Evolutionary conservation across 2,888 invertebrate species (phyloP), one percentile per base, ranked within the genome.

Genomic region (Erebia palarica): DNA sequence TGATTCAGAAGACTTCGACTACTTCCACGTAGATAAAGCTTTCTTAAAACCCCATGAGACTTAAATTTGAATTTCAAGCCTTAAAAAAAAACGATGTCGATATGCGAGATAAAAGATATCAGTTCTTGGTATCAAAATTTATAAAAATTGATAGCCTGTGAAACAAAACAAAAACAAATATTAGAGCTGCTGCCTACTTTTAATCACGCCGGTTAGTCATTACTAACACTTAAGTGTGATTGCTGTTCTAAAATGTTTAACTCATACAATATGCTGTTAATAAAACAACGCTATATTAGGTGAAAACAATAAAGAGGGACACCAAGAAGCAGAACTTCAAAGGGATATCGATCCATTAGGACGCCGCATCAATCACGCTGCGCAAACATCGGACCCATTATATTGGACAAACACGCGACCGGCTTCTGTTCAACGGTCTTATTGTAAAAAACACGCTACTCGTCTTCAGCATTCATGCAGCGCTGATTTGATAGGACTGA

Each of bases 331-430:
- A 69, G 63, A 73, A 73, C 73, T 72, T 75, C 61, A 70, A 74
- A 76, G 83, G 63, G 81, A 82, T 86, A 90, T 88, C 86, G 90
- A 90, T 88, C 88, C 85, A 84, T 87, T 88, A 85, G 79, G 79
- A 77, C 82, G 79, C 81, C 80, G 82, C 88, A 90, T 89, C 90
- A 89, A 90, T 90, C 90, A 90, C 86, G 77, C 72, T 77, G 76
- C 53, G 83, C 90, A 90, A 90, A 90, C 89, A 89, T 84, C 81
- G 81, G 81, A 77, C 80, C 89, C 84, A 88, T 89, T 88, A 89
- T 87, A 87, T 88, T 84, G 86, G 85, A 84, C 87, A 90, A 90
- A 83, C 81, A 82, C 71, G 75, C 75, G 75, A 70, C 74, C 78
- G 82, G 82, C 85, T 85, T 80, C 84, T 82, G 84, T 80, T 76